Percentiles rank a stretch among this genome's conserved stretches.
Evolutionary conservation across 1,140 invertebrate species (phyloP).

Genomic region (Atta colombica): DNA sequence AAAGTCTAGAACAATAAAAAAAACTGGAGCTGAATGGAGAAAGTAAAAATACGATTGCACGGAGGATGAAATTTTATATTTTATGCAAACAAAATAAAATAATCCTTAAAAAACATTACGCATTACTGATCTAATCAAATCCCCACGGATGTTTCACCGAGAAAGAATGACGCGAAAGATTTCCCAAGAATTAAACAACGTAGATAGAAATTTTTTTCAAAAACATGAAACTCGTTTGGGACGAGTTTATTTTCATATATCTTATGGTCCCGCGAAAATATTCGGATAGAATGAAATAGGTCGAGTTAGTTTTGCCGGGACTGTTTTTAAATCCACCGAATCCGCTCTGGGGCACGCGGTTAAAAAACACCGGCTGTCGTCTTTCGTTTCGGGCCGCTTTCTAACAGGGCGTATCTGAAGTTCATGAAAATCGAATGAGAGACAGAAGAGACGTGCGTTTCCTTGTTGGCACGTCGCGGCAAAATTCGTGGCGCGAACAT

Average conservation of each 20-base stretch:
- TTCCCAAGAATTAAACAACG: slow-evolving; percentile 21
- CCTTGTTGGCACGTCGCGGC: slow-evolving; percentile 46
- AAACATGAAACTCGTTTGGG: slow-evolving; percentile 41
- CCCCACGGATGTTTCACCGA: background rate
- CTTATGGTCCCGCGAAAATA: slow-evolving; percentile 43
- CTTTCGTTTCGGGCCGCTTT: background rate
- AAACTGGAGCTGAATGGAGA: no score
- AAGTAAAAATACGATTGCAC: no score
- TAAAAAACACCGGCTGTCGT: slow-evolving; percentile 35
- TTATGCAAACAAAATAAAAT: no score
- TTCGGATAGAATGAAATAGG: slow-evolving; percentile 35
- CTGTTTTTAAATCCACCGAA: slow-evolving; percentile 33
- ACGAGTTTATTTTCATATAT: slow-evolving; percentile 1
- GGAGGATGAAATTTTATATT: no score
- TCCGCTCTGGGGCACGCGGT: slow-evolving; percentile 30
- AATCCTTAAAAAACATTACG: no score
- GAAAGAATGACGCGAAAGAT: background rate
- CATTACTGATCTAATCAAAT: background rate
- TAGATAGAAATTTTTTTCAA: background rate
- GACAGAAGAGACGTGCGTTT: slow-evolving; percentile 31
- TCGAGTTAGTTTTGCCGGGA: slow-evolving; percentile 42
- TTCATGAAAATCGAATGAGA: slow-evolving; percentile 44
- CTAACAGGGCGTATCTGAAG: slow-evolving; percentile 35
- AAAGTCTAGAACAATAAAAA: no score
- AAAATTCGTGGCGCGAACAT: slow-evolving; percentile 60